phyloP scores from a whole-genome alignment of 2,113 vertebrate species.

The Tricholaema leucomelas region DNA sequence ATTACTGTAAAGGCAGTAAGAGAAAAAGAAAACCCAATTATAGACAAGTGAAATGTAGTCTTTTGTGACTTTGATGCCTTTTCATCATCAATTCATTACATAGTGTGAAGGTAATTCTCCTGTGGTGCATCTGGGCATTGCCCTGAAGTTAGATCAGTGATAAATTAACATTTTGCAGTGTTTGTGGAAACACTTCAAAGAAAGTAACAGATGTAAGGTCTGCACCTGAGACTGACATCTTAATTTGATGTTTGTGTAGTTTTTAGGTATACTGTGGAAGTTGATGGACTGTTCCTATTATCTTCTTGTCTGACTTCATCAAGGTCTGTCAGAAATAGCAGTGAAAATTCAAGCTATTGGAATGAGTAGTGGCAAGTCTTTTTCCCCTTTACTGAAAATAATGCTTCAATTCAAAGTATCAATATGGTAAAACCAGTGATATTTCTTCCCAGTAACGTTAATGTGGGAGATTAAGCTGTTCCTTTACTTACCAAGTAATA shows the following conservation, averaged over 20 bases:
- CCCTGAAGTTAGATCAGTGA: neutral
- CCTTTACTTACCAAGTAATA: neutral
- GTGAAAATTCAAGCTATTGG: neutral
- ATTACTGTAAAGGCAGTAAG: neutral
- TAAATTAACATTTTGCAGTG: neutral
- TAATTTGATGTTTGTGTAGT: neutral
- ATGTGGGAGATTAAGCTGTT: neutral
- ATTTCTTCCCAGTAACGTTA: neutral
- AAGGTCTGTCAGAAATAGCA: slow-evolving; percentile 27
- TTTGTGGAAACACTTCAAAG: neutral
- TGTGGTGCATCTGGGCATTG: neutral
- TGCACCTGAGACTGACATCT: neutral
- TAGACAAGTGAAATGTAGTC: neutral
- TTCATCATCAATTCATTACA: neutral
- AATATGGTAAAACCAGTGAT: neutral
- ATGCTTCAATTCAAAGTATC: slow-evolving; percentile 16
- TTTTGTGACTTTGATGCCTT: neutral
- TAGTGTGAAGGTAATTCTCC: neutral
- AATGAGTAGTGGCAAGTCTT: neutral
- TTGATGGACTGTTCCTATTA: neutral
- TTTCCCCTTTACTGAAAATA: neutral
- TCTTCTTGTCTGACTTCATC: slow-evolving; percentile 21
- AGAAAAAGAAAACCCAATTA: neutral
- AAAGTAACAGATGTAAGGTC: neutral
- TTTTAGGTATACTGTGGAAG: neutral